Percentiles rank a stretch among this genome's conserved stretches.
These are phyloP conservation scores for Zoanthus gigantus DNA, from an alignment of 92 coral and sea anemone genomes.

Conservation along the genomic window DNA sequence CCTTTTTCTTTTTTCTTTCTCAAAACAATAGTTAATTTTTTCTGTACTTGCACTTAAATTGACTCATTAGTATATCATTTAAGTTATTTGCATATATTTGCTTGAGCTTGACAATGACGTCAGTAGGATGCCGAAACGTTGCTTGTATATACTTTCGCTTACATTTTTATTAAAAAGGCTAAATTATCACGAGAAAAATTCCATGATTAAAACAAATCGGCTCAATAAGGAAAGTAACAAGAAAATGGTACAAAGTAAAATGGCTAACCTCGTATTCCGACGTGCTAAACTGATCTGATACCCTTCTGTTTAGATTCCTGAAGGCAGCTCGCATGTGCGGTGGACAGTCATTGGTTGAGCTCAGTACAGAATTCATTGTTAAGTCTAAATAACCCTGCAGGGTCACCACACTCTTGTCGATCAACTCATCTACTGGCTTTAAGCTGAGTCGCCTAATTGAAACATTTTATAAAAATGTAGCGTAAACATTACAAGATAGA, in stretches of 20 bases:
- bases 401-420: constrained; percentile 69
- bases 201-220: not conserved
- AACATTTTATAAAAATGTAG: no score
- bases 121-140: no score
- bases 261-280: constrained; percentile 63
- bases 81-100: no score
- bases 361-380: constrained; percentile 78
- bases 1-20: no score
- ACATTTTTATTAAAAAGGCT: no score
- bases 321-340: constrained; percentile 86
- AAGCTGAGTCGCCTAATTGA: constrained; percentile 79
- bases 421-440: constrained; percentile 69
- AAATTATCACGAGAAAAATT: no score
- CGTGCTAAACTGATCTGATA: constrained; percentile 72
- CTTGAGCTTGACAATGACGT: no score
- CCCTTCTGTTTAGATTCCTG: constrained; percentile 81
- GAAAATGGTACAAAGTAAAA: not conserved
- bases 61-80: no score
- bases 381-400: constrained; percentile 78
- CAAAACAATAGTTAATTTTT: no score
- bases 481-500: no score
- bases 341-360: constrained; percentile 78
- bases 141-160: no score
- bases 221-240: not conserved
- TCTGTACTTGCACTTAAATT: no score